These are phyloP conservation scores for Lepidostoma basale DNA, from an alignment of 1,140 invertebrate species.

Conservation along the genomic window DNA sequence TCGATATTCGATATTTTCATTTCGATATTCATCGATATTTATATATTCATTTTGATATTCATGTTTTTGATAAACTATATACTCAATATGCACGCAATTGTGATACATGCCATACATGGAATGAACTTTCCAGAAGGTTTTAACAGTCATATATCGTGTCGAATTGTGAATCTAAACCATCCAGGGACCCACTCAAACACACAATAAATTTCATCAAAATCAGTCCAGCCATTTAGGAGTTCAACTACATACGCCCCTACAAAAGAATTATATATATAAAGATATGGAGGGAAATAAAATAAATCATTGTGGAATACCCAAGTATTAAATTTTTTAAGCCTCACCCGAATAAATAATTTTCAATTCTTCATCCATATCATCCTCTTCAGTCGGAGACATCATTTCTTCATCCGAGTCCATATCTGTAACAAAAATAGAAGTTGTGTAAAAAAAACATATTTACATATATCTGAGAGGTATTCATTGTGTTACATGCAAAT, in stretches of 20 bases:
- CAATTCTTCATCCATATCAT: slow-evolving; percentile 40
- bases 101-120: too few relatives aligned
- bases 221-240: too few relatives aligned
- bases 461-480: not conserved
- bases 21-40: too few relatives aligned
- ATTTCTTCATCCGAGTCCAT: slow-evolving; percentile 51
- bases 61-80: too few relatives aligned
- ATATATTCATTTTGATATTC: not conserved
- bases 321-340: not conserved
- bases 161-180: too few relatives aligned
- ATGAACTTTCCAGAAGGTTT: too few relatives aligned
- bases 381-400: slow-evolving; percentile 46
- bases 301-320: not conserved
- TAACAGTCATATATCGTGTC: too few relatives aligned
- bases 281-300: not conserved
- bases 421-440: not conserved
- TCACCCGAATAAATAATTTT: slow-evolving; percentile 36
- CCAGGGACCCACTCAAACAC: too few relatives aligned
- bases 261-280: not conserved
- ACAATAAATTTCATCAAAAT: too few relatives aligned
- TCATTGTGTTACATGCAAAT: not conserved
- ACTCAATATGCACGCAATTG: too few relatives aligned
- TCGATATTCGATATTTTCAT: too few relatives aligned
- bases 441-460: not conserved
- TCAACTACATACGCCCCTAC: too few relatives aligned